Evolutionary conservation across 2,888 invertebrate genomes (phyloP), one percentile per base, ranked within the genome.

Genomic region (Odontothrips loti): DNA sequence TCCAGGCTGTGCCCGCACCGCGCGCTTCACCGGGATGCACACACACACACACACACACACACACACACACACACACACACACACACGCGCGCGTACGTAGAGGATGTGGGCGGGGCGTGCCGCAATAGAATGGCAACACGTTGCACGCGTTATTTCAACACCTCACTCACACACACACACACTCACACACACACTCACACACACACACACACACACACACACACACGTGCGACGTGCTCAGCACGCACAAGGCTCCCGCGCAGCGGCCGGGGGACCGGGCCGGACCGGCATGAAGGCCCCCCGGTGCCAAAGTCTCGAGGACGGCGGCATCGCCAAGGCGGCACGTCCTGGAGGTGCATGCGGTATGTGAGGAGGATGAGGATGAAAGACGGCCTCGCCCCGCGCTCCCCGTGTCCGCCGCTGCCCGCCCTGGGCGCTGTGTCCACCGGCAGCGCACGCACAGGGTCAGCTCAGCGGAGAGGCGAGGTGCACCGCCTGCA

Each of bases 81-180:
- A 43, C 34, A 43, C 20, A 58, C 17, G 17, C 20, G 58, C 58
- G 58, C 68, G 68, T 6, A n/a, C 68, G 51, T 6, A 27, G 68
- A 75, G 68, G 68, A 75, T 75, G 68, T 75, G 68, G 68, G 68
- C 68, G 68, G 68, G 68, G 23, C 68, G 68, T 75, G 68, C 68
- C 27, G 68, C 68, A 58, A 58, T 58, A 58, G 17, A 58, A 58
- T 17, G 20, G 58, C 58, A 75, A 75, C 68, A 75, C 68, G 68
- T 27, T 75, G 23, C 68, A 27, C 12, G 68, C 68, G 27, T 27
- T 75, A 27, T 75, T 23, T 75, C 68, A 9, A 75, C 68, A 75
- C 68, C 27, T 27, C 27, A 10, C n/a, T n/a, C n/a, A n/a, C n/a
- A n/a, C n/a, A n/a, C n/a, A n/a, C n/a, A n/a, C n/a, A n/a, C n/a